Conservation (phyloP, 2,113 vertebrate species). For the Ictalurus punctatus region DNA sequence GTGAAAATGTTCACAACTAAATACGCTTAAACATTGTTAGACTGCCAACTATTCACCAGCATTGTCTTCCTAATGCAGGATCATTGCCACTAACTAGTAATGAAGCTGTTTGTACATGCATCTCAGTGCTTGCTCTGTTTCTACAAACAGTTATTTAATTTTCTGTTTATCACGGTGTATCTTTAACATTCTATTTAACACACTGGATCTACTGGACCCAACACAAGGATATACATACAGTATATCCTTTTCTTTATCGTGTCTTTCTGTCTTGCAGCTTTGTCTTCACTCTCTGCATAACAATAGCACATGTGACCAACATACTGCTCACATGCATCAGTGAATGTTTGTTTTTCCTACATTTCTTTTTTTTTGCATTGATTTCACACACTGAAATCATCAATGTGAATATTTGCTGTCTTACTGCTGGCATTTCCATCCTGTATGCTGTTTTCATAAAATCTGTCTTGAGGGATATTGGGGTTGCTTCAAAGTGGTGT, state of each 20-base stretch:
- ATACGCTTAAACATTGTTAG: too few species aligned
- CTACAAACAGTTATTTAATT: too few species aligned
- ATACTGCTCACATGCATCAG: neutral
- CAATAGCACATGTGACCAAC: neutral
- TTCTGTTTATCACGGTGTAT: too few species aligned
- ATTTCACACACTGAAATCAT: neutral
- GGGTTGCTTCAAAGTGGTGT: neutral
- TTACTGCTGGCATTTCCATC: neutral
- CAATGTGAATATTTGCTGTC: neutral
- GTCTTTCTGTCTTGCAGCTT: neutral
- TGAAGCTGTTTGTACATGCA: too few species aligned
- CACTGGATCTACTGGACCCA: neutral
- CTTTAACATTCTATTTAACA: too few species aligned
- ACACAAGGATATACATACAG: neutral
- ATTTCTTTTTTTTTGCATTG: neutral
- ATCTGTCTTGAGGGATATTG: neutral
- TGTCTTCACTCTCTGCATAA: neutral
- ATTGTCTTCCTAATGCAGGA: too few species aligned
- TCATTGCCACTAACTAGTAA: too few species aligned
- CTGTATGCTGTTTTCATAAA: neutral
- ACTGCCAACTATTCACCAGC: too few species aligned
- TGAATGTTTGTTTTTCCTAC: neutral
- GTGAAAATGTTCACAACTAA: too few species aligned
- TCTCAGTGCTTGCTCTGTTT: too few species aligned
- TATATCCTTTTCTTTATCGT: neutral